Evolutionary conservation across 2,888 invertebrate genomes (phyloP).

Genomic region (Agonopterix arenella): DNA sequence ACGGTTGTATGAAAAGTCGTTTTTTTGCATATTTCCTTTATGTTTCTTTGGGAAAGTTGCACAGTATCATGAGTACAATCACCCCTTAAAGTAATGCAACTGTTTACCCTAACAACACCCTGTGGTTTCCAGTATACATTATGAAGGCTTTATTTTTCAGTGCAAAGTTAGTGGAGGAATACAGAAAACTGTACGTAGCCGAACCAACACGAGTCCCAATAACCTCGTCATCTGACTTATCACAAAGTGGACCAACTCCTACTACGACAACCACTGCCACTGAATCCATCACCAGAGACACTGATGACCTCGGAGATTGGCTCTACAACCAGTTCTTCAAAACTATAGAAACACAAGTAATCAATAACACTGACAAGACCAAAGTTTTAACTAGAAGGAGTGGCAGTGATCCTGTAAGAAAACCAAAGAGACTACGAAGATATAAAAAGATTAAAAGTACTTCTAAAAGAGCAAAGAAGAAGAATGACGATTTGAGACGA

Average conservation of each 20-base stretch:
- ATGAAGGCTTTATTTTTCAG: slow-evolving; percentile 29
- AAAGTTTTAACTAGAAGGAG: slow-evolving; percentile 39
- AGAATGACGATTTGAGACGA: slow-evolving; percentile 31
- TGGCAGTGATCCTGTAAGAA: not conserved
- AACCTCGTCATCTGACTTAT: not conserved
- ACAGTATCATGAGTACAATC: too few relatives aligned
- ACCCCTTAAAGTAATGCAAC: too few relatives aligned
- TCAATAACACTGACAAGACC: slow-evolving; percentile 42
- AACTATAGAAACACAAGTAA: slow-evolving; percentile 62
- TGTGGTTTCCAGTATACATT: too few relatives aligned
- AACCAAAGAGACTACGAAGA: slow-evolving; percentile 21
- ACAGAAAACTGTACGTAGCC: slow-evolving; percentile 26
- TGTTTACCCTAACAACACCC: too few relatives aligned
- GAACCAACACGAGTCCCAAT: slow-evolving; percentile 27
- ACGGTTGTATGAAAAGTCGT: too few relatives aligned
- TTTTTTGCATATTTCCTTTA: too few relatives aligned
- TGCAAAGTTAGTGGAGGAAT: slow-evolving; percentile 40
- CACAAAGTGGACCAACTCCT: slow-evolving; percentile 13
- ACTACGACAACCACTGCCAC: slow-evolving; percentile 22
- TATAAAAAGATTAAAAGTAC: slow-evolving; percentile 16
- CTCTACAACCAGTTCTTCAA: slow-evolving; percentile 67
- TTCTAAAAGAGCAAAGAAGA: slow-evolving; percentile 23
- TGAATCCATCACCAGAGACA: slow-evolving; percentile 34
- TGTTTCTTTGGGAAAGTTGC: too few relatives aligned
- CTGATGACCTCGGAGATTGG: slow-evolving; percentile 63